A percentile compares a stretch with the other conserved stretches of the same genome.
Conservation (phyloP, 1,140 invertebrate genomes). For the Tetragnatha versicolor region DNA sequence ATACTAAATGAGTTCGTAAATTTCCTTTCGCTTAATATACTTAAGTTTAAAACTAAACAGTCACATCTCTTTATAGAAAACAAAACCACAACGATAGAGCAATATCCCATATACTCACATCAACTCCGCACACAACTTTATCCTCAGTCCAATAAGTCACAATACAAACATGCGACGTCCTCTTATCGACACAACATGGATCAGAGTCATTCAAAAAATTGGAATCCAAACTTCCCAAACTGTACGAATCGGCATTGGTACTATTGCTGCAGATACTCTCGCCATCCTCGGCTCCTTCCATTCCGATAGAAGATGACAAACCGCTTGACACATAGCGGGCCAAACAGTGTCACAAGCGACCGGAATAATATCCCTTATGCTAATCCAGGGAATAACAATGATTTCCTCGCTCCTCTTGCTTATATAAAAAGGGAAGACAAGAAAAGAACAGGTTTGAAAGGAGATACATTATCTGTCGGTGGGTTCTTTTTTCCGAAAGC, state of each 20-base stretch:
- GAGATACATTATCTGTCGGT: constrained; percentile 29
- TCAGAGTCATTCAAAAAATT: not conserved
- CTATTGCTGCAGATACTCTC: not conserved
- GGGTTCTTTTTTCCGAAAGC: too few relatives aligned
- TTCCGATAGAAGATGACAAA: not conserved
- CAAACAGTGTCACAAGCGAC: not conserved
- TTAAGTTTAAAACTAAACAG: too few relatives aligned
- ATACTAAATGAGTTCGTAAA: too few relatives aligned
- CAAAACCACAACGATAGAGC: too few relatives aligned
- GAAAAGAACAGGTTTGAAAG: constrained; percentile 36
- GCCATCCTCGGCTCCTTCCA: not conserved
- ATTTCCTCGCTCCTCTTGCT: constrained; percentile 1
- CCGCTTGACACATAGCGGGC: not conserved
- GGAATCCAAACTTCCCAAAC: not conserved
- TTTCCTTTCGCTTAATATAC: too few relatives aligned
- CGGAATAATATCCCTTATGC: not conserved
- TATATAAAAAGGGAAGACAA: constrained; percentile 42
- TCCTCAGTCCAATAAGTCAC: constrained; percentile 31
- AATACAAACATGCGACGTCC: constrained; percentile 35
- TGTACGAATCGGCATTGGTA: constrained; percentile 4
- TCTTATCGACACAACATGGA: constrained; percentile 17
- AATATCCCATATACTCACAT: constrained; percentile 26
- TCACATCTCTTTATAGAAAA: too few relatives aligned
- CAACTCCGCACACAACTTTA: constrained; percentile 6
- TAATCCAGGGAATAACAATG: constrained; percentile 9